A percentile compares a stretch with the other conserved stretches of the same genome.
phyloP scores from a whole-genome alignment of 2,888 invertebrate species.

The Camponotus fellah region DNA sequence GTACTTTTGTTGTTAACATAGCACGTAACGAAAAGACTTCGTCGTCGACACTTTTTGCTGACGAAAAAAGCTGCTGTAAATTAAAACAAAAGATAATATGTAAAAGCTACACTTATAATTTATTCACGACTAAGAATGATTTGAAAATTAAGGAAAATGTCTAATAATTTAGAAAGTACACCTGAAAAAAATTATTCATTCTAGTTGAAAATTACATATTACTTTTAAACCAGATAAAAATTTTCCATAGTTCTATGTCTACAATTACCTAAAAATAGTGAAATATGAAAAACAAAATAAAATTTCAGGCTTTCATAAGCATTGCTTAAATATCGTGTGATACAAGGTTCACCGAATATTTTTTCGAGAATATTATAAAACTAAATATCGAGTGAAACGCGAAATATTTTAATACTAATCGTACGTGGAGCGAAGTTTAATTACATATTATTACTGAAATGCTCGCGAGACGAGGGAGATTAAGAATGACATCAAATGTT shows the following conservation, averaged over 20 bases:
- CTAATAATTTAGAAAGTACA: background rate
- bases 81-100: background rate
- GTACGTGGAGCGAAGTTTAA: constrained; percentile 36
- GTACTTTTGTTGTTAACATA: constrained; percentile 69
- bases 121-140: background rate
- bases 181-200: background rate
- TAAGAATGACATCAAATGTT: constrained; percentile 56
- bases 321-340: background rate
- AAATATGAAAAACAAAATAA: background rate
- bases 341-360: background rate
- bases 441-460: constrained; percentile 44
- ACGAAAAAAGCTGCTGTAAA: background rate
- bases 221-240: constrained; percentile 9
- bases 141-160: background rate
- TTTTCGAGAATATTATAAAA: constrained; percentile 1
- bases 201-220: background rate
- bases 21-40: constrained; percentile 4
- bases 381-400: constrained; percentile 20
- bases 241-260: background rate
- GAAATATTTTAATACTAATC: constrained; percentile 25
- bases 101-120: background rate
- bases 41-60: background rate
- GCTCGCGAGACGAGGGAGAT: constrained; percentile 33
- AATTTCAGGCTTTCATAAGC: background rate
- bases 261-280: background rate